Base-by-base conservation (phyloP, 2,797 vertebrate species). In the Sebastes goodei region DNA sequence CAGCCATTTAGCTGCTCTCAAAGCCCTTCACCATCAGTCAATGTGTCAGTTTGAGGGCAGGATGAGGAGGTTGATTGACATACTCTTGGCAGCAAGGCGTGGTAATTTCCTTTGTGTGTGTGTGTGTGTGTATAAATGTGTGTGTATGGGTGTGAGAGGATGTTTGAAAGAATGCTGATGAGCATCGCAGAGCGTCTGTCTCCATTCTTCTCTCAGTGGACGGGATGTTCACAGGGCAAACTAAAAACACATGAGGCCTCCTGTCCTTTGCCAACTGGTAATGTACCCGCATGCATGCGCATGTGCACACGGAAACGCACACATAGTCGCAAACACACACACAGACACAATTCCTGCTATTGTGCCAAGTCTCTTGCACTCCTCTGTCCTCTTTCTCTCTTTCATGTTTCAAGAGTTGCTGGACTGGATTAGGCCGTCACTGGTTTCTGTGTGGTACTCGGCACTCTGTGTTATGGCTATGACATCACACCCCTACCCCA, bases 211-310 rank as follows among this genome's bases (percentile, higher is more conserved):
- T 93, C 93, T 93, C 90, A 71, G 91, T 91, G 93, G 90, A 94
- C 89, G 88, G 88, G 93, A 95, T 95, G 93, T 94, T 94, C 92
- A 88, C 91, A 90, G 90, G 91, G 90, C 87, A 94, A 95, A 95
- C 91, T 35, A 90, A 94, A 94, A 94, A 93, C 94, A 95, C 91
- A 95, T 94, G 94, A 94, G 79, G 81, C 81, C 78, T 86, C 79
- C 81, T 83, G 88, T 89, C 86, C 88, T 87, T 81, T 92, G 94
- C 94, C 93, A 95, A 94, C 90, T 93, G 89, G 88, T 93, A 92
- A 93, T 94, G 90, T 92, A 92, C 92, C 89, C 86, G 10, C 80
- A 78, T 62, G 88, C 82, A 91, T 69, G 17, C 21, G 61, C 86
- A 64, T 38, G 3, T 35, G 56, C 87, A 78, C 61, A 3, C 4